Percentiles rank a stretch among this genome's conserved stretches.
Conservation (phyloP, 2,888 invertebrate genomes). For the Plagiodera versicolora region DNA sequence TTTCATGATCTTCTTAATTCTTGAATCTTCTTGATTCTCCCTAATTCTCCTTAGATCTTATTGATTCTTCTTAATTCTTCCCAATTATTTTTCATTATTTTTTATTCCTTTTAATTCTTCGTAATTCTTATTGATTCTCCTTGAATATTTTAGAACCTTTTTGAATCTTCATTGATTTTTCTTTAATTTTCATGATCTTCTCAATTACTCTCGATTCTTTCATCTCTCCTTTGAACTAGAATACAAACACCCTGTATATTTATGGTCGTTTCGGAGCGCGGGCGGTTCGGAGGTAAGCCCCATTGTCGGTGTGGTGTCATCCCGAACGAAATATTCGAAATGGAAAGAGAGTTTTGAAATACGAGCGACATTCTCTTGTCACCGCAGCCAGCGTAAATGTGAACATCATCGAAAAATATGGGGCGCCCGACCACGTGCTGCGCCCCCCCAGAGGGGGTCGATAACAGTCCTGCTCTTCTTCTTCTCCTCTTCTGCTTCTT, state of each 20-base stretch:
- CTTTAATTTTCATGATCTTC: too few species aligned
- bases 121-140: too few species aligned
- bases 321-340: not conserved
- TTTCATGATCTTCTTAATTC: too few species aligned
- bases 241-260: not conserved
- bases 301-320: not conserved
- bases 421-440: conserved; percentile 41
- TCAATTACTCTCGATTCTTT: too few species aligned
- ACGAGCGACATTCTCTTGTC: conserved; percentile 21
- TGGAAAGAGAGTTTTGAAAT: conserved; percentile 15
- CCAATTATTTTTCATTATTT: too few species aligned
- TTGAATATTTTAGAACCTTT: too few species aligned
- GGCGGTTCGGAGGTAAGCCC: not conserved
- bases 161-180: too few species aligned
- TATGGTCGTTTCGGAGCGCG: not conserved
- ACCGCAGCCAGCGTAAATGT: conserved; percentile 21
- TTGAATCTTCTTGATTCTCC: too few species aligned
- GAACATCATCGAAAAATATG: conserved; percentile 36
- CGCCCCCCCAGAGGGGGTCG: conserved; percentile 29
- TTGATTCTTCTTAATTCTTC: too few species aligned
- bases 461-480: conserved; percentile 28
- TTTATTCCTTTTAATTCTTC: too few species aligned
- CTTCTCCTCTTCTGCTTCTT: conserved; percentile 31
- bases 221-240: too few species aligned
- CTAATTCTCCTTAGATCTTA: too few species aligned